phyloP scores from a whole-genome alignment of 2,797 vertebrate genomes.

The Bufotes viridis region DNA sequence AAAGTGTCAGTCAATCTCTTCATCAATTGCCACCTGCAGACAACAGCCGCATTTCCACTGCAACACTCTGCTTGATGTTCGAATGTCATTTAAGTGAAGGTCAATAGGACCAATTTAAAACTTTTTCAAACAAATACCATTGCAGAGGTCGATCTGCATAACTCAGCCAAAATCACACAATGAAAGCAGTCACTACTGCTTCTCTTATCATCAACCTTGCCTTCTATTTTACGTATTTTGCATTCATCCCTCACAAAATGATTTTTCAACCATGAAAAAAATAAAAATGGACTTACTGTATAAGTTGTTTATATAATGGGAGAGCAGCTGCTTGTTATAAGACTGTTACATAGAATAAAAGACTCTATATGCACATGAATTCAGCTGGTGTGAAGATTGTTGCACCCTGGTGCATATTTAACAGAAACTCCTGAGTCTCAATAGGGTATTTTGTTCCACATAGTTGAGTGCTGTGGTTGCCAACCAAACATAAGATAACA shows the following conservation, averaged over 20 bases:
- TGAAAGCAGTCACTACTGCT: slow-evolving; percentile 55
- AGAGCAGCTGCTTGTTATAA: slow-evolving; percentile 29
- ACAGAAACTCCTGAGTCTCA: slow-evolving; percentile 16
- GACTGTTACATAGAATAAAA: slow-evolving; percentile 8
- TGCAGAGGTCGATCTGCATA: slow-evolving; percentile 59
- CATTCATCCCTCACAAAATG: slow-evolving; percentile 43
- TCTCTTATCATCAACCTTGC: slow-evolving; percentile 51
- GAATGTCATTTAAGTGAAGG: slow-evolving; percentile 63
- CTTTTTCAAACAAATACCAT: slow-evolving; percentile 62
- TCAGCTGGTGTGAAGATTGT: neutral
- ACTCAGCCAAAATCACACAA: slow-evolving; percentile 53
- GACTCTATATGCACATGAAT: neutral
- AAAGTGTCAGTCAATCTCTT: slow-evolving; percentile 62
- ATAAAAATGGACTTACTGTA: slow-evolving; percentile 44
- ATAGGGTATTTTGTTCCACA: slow-evolving; percentile 8
- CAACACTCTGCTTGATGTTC: slow-evolving; percentile 62
- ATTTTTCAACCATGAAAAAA: slow-evolving; percentile 47
- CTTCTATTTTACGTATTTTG: slow-evolving; percentile 50
- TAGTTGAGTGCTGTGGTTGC: neutral
- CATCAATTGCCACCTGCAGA: slow-evolving; percentile 62
- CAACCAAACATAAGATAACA: neutral
- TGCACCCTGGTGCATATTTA: neutral
- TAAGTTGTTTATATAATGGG: slow-evolving; percentile 37
- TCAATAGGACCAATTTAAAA: slow-evolving; percentile 63
- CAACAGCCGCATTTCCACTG: slow-evolving; percentile 62